A percentile compares a stretch with the other conserved stretches of the same genome.
These are phyloP conservation scores for Condylostylus longicornis DNA, from an alignment of 1,140 invertebrate species.

Conservation along the genomic window DNA sequence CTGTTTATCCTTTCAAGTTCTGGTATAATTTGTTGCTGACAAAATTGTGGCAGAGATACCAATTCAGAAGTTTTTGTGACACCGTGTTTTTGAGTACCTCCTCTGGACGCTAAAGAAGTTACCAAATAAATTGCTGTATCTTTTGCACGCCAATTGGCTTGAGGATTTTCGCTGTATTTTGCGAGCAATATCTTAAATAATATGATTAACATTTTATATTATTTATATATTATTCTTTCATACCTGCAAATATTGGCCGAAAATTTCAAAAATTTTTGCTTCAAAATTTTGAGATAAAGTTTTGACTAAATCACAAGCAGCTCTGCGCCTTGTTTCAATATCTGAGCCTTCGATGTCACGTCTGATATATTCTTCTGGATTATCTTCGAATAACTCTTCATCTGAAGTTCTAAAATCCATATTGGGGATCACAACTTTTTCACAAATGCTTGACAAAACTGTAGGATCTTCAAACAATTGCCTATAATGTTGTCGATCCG, in stretches of 20 bases:
- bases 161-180: slow-evolving; percentile 61
- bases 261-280: slow-evolving; percentile 79
- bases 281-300: slow-evolving; percentile 81
- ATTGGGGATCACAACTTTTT: slow-evolving; percentile 96
- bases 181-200: slow-evolving; percentile 63
- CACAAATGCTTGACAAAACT: slow-evolving; percentile 82
- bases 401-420: slow-evolving; percentile 92
- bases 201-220: not conserved
- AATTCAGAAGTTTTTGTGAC: slow-evolving; percentile 80
- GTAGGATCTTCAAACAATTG: slow-evolving; percentile 75
- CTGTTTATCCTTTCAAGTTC: slow-evolving; percentile 62
- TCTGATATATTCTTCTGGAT: slow-evolving; percentile 94
- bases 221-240: not conserved
- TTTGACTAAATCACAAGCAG: slow-evolving; percentile 91
- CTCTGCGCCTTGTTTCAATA: slow-evolving; percentile 83
- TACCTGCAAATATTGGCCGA: slow-evolving; percentile 67
- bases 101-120: slow-evolving; percentile 81
- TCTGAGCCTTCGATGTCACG: slow-evolving; percentile 98
- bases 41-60: slow-evolving; percentile 81
- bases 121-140: slow-evolving; percentile 93
- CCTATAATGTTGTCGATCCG: slow-evolving; percentile 76
- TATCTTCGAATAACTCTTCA: slow-evolving; percentile 92
- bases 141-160: slow-evolving; percentile 77
- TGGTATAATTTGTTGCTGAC: slow-evolving; percentile 63
- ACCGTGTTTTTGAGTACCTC: slow-evolving; percentile 79